phyloP scores from a whole-genome alignment of 1,140 invertebrate species.

The Melitaea cinxia region DNA sequence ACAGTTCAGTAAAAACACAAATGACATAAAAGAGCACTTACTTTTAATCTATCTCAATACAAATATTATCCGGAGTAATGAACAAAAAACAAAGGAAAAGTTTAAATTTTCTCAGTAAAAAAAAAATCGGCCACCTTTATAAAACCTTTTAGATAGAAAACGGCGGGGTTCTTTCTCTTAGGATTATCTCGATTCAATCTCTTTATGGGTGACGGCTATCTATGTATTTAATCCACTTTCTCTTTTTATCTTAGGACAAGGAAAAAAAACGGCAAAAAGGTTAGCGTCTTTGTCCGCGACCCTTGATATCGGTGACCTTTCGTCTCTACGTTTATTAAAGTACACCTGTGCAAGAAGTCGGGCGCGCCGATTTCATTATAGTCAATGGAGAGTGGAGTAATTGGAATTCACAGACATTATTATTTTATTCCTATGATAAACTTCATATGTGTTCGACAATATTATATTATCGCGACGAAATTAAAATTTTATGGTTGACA shows the following conservation, averaged over 20 bases:
- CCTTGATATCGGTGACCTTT: constrained; percentile 66
- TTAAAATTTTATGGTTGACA: neutral
- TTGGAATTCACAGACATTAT: constrained; percentile 51
- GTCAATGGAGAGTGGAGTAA: constrained; percentile 54
- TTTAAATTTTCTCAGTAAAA: constrained; percentile 28
- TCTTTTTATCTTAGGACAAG: constrained; percentile 71
- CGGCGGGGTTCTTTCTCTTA: constrained; percentile 45
- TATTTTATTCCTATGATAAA: constrained; percentile 34
- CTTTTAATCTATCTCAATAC: constrained; percentile 9
- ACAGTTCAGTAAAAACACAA: neutral
- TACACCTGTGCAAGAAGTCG: constrained; percentile 64
- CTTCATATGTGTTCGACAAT: neutral
- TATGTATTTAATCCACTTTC: constrained; percentile 77
- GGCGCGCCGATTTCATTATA: constrained; percentile 65
- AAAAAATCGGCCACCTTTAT: constrained; percentile 51
- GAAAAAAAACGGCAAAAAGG: constrained; percentile 58
- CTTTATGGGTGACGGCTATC: constrained; percentile 72
- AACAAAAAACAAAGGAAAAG: constrained; percentile 18
- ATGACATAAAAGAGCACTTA: neutral
- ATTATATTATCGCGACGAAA: constrained; percentile 1
- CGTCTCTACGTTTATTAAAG: constrained; percentile 66
- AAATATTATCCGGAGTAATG: constrained; percentile 16
- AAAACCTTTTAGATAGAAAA: constrained; percentile 52
- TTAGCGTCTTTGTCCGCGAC: constrained; percentile 60
- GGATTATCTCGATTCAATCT: constrained; percentile 68